phyloP scores from a whole-genome alignment of 2,888 invertebrate genomes.

The Lissocephala sabroskyi region DNA sequence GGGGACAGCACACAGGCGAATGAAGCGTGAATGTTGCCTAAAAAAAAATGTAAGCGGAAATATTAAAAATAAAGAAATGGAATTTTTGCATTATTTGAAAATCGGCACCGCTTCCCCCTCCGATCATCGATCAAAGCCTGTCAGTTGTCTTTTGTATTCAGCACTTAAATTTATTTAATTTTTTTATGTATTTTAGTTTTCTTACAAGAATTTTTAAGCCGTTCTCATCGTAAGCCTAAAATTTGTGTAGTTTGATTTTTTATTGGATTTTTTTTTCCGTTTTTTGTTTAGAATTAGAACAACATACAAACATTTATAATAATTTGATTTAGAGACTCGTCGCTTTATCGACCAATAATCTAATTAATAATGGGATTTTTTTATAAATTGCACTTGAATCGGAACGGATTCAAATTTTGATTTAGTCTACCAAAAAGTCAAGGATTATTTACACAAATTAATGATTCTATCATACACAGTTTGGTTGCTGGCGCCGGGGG shows the following conservation, averaged over 20 bases:
- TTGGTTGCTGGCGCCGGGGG: too few species aligned
- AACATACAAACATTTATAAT: constrained; percentile 58
- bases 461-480: too few species aligned
- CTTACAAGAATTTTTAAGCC: constrained; percentile 24
- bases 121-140: constrained; percentile 61
- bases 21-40: constrained; percentile 1
- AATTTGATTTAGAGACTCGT: constrained; percentile 21
- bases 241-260: constrained; percentile 40
- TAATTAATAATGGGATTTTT: constrained; percentile 19
- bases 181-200: constrained; percentile 15
- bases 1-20: too few species aligned
- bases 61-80: too few species aligned
- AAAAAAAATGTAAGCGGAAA: too few species aligned
- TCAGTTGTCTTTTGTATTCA: constrained; percentile 36
- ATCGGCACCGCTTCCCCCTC: too few species aligned
- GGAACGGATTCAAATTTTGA: constrained; percentile 38
- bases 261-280: constrained; percentile 39
- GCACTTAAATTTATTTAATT: constrained; percentile 29
- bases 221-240: constrained; percentile 5
- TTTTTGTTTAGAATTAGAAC: constrained; percentile 35
- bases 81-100: too few species aligned
- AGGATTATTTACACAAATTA: too few species aligned
- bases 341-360: constrained; percentile 27
- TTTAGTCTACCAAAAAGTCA: too few species aligned
- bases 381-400: constrained; percentile 51